Conservation (phyloP, 2,113 vertebrate species). For the Guaruba guarouba region DNA sequence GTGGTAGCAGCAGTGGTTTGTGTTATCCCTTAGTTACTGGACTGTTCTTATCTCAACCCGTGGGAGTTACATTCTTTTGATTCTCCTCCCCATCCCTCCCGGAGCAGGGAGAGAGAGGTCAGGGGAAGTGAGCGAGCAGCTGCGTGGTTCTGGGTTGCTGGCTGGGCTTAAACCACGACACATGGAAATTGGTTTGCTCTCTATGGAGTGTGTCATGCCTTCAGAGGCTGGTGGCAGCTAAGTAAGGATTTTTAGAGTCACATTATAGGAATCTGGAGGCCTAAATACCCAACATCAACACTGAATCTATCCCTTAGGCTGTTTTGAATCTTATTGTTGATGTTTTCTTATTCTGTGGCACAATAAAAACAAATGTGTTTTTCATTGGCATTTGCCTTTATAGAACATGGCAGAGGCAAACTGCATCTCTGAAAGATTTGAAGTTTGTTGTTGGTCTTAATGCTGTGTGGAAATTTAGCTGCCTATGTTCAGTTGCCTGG, state of each 20-base stretch:
- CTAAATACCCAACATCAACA: background rate
- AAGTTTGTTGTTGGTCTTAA: slow-evolving; percentile 34
- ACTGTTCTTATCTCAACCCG: too few relatives aligned
- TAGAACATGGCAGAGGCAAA: slow-evolving; percentile 36
- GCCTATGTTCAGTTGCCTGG: slow-evolving; percentile 28
- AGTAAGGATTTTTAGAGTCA: background rate
- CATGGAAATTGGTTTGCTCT: background rate
- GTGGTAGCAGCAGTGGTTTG: too few relatives aligned
- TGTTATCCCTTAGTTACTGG: too few relatives aligned
- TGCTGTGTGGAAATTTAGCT: slow-evolving; percentile 60
- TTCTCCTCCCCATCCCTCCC: too few relatives aligned
- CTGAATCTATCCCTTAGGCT: background rate
- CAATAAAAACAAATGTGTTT: slow-evolving; percentile 21
- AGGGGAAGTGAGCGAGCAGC: too few relatives aligned
- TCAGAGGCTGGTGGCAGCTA: background rate
- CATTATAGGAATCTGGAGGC: background rate
- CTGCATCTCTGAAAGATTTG: slow-evolving; percentile 31
- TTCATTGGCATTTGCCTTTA: slow-evolving; percentile 59
- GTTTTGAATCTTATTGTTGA: background rate
- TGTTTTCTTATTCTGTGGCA: background rate
- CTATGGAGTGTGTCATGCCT: background rate
- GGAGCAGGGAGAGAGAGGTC: too few relatives aligned
- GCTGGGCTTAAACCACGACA: too few relatives aligned
- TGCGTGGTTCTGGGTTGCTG: too few relatives aligned
- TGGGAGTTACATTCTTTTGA: too few relatives aligned